phyloP scores from a whole-genome alignment of 2,888 invertebrate species.

The Apamea monoglypha region DNA sequence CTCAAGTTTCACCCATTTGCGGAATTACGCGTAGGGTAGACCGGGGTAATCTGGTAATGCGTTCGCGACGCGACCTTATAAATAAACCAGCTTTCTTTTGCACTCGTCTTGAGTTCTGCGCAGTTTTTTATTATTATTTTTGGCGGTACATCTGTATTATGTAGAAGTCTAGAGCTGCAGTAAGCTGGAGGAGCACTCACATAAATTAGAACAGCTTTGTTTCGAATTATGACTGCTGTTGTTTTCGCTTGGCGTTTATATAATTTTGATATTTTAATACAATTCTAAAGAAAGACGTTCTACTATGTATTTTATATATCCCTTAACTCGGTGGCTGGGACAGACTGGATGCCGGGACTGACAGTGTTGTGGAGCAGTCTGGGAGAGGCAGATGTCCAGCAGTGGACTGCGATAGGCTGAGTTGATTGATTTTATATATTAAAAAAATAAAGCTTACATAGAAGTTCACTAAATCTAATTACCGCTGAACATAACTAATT shows the following conservation, averaged over 20 bases:
- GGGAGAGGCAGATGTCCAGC: too few species aligned
- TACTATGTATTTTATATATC: neutral
- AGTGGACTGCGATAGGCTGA: too few species aligned
- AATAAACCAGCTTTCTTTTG: conserved; percentile 76
- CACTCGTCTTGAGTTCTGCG: conserved; percentile 60
- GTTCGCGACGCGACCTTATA: conserved; percentile 77
- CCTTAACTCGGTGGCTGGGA: too few species aligned
- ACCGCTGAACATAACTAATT: too few species aligned
- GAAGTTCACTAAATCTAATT: neutral
- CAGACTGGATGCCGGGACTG: too few species aligned
- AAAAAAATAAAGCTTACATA: neutral
- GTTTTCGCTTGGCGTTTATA: conserved; percentile 18
- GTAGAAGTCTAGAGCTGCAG: conserved; percentile 50
- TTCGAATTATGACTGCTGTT: conserved; percentile 39
- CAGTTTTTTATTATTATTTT: conserved; percentile 56
- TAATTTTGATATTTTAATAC: conserved; percentile 30
- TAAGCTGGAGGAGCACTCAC: conserved; percentile 46
- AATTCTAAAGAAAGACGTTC: neutral
- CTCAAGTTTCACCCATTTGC: conserved; percentile 88
- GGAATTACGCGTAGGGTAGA: conserved; percentile 80
- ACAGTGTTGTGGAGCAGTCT: too few species aligned
- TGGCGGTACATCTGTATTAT: conserved; percentile 48
- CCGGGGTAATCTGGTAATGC: conserved; percentile 82
- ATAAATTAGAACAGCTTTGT: conserved; percentile 54
- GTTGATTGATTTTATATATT: too few species aligned